Percentiles rank a stretch among this genome's conserved stretches.
Evolutionary conservation across 2,888 invertebrate genomes (phyloP).

Genomic region (Drosophila austrosaltans): DNA sequence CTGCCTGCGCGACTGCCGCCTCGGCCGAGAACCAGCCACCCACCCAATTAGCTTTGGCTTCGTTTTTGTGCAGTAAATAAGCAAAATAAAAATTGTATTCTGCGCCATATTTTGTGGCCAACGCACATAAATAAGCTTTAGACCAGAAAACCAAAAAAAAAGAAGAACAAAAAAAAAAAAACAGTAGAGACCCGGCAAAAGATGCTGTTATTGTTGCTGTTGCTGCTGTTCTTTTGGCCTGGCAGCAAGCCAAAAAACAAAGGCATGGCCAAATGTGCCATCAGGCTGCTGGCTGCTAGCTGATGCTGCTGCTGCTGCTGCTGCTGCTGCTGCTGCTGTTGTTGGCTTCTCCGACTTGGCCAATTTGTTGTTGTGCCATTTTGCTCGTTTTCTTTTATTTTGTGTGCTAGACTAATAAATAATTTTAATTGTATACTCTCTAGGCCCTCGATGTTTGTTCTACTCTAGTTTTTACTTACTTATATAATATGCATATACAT

Average conservation of each 20-base stretch:
- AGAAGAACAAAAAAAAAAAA: conserved; percentile 38
- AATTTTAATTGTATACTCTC: conserved; percentile 74
- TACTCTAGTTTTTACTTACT: conserved; percentile 59
- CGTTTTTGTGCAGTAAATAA: conserved; percentile 64
- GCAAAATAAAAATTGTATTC: conserved; percentile 36
- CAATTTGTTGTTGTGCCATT: conserved; percentile 9
- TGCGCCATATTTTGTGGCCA: conserved; percentile 51
- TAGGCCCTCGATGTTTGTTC: conserved; percentile 25
- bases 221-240: conserved; percentile 49
- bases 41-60: conserved; percentile 52
- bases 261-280: conserved; percentile 77
- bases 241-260: conserved; percentile 72
- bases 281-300: conserved; percentile 6
- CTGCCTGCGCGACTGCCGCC: not conserved
- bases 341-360: conserved; percentile 6
- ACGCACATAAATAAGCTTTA: conserved; percentile 46
- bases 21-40: conserved; percentile 13
- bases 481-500: not conserved
- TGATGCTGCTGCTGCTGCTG: conserved; percentile 21
- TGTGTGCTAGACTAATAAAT: conserved; percentile 66
- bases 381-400: conserved; percentile 3
- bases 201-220: conserved; percentile 46
- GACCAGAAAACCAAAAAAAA: conserved; percentile 18
- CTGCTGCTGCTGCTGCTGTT: conserved; percentile 5
- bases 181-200: conserved; percentile 42